These are phyloP conservation scores for Callorhinus ursinus DNA, from an alignment of 2,113 vertebrate genomes.

Conservation along the genomic window DNA sequence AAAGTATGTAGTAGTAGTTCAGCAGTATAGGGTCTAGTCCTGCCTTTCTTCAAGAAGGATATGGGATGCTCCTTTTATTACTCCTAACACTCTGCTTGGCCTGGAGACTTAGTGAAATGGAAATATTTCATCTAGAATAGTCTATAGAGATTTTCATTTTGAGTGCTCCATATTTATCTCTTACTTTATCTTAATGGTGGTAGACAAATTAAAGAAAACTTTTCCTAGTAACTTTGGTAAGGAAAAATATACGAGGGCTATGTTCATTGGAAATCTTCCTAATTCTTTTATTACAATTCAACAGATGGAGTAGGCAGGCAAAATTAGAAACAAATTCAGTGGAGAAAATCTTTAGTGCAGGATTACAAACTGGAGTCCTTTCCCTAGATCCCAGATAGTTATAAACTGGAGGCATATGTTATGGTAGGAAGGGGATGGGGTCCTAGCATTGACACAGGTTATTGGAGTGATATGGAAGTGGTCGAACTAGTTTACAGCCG, in stretches of 20 bases:
- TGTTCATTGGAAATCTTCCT: constrained; percentile 32
- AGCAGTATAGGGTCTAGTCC: neutral
- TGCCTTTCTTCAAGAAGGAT: neutral
- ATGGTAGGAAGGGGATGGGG: neutral
- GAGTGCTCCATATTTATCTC: neutral
- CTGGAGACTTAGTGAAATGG: neutral
- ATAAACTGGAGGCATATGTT: neutral
- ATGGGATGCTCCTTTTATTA: neutral
- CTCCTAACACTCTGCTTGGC: neutral
- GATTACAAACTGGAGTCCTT: constrained; percentile 2
- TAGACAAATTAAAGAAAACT: constrained; percentile 1
- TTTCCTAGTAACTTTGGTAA: constrained; percentile 24
- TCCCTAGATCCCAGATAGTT: neutral
- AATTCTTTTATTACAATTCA: constrained; percentile 32
- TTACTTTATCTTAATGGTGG: neutral
- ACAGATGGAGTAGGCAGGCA: neutral
- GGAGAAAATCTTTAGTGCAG: neutral
- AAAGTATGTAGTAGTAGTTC: neutral
- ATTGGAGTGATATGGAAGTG: neutral
- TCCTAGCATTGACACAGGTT: neutral
- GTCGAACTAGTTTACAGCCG: neutral
- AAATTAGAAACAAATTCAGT: constrained; percentile 41
- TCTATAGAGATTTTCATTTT: constrained; percentile 8
- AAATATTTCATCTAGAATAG: neutral
- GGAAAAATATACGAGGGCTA: constrained; percentile 1